phyloP scores from a whole-genome alignment of 2,888 invertebrate species.

The Xanthia icteritia region DNA sequence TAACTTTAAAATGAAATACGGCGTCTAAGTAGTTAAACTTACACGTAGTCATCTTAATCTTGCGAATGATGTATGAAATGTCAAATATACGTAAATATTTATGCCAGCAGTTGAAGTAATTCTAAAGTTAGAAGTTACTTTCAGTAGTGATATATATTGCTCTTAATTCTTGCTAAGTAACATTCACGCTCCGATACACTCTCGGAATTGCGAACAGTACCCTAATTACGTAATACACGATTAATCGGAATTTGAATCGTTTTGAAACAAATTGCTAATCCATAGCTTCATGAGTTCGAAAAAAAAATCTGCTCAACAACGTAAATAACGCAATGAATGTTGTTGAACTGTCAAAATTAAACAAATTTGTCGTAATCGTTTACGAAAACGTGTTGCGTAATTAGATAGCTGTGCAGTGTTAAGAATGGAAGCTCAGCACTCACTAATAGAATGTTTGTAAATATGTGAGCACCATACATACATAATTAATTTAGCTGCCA shows the following conservation, averaged over 20 bases:
- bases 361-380: too few species aligned
- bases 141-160: conserved; percentile 36
- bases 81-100: conserved; percentile 58
- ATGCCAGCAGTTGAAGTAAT: conserved; percentile 51
- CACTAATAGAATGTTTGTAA: too few species aligned
- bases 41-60: conserved; percentile 38
- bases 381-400: too few species aligned
- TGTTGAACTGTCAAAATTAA: too few species aligned
- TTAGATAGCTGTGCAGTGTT: conserved; percentile 8
- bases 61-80: conserved; percentile 59
- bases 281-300: too few species aligned
- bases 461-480: too few species aligned
- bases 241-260: too few species aligned
- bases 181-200: conserved; percentile 42
- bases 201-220: conserved; percentile 36
- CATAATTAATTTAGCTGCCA: too few species aligned
- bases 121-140: conserved; percentile 52
- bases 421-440: conserved; percentile 16
- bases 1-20: conserved; percentile 58
- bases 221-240: too few species aligned
- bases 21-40: conserved; percentile 40
- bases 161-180: conserved; percentile 50
- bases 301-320: too few species aligned
- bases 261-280: too few species aligned
- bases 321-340: too few species aligned